Percentiles rank a stretch among this genome's conserved stretches.
phyloP scores from a whole-genome alignment of 1,140 invertebrate species.

The Bathynomus jamesi region DNA sequence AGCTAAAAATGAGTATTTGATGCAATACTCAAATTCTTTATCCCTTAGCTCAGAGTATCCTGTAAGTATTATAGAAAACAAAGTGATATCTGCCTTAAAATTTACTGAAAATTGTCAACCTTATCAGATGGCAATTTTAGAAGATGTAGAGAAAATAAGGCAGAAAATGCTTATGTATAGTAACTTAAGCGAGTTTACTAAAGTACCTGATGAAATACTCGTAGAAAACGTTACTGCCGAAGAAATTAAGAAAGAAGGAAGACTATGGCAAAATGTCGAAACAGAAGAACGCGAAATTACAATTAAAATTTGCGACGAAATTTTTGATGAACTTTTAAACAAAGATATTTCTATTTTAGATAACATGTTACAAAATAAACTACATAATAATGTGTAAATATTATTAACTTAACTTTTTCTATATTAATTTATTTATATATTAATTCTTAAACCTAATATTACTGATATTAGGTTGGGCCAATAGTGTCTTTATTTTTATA shows the following conservation, averaged over 20 bases:
- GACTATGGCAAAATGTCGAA: background rate
- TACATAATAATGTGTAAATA: too few species aligned
- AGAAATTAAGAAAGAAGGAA: background rate
- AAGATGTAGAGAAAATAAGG: background rate
- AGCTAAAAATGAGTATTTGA: background rate
- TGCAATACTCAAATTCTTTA: background rate
- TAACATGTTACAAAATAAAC: too few species aligned
- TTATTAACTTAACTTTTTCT: too few species aligned
- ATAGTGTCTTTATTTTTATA: too few species aligned
- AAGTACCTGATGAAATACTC: background rate
- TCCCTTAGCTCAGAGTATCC: background rate
- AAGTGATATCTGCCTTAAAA: background rate
- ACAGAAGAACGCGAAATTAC: background rate
- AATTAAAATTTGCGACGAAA: background rate
- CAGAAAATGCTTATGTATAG: background rate
- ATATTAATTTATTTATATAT: too few species aligned
- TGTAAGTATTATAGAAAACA: background rate
- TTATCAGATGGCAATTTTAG: background rate
- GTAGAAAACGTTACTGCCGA: background rate
- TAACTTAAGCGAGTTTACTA: background rate
- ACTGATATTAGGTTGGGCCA: too few species aligned
- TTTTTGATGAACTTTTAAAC: background rate
- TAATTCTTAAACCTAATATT: too few species aligned
- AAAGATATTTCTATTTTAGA: too few species aligned
- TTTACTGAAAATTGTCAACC: background rate